Base-by-base conservation (phyloP, 64 coral and sea anemone genomes). In the Montipora cactus region DNA sequence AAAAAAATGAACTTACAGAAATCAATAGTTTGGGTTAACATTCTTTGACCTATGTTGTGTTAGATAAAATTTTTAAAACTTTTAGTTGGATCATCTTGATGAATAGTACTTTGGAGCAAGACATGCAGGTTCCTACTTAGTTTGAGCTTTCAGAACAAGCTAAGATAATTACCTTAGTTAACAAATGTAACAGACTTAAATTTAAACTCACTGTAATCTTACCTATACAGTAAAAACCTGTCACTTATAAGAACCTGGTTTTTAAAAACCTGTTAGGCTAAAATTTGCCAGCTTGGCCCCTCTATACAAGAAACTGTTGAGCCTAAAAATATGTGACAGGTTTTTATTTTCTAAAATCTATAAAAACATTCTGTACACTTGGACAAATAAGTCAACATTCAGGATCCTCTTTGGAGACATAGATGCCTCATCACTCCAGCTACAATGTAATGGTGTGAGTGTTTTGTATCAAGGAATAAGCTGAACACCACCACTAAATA, bases 121-220 rank as follows among this genome's bases (percentile, higher is more conserved):
- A 37, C 28, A 37, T 37, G 28, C 28, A 37, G 28, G 28, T 37
- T 37, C 28, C 28, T 37, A 37, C 28, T 37, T 37, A 37, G 28
- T 37, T 37, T 37, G 25, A 25, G 15, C 59, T 11, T 64, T 64
- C 1, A 64, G 59, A 15, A 71, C 20, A 71, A 22, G 67, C 67
- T 71, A 71, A 71, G 7, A 71, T 71, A 19, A 71, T 71, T 71
- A 71, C 14, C 3, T 16, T 71, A 71, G 67, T 71, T 71, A 71
- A 71, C 67, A 71, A 71, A 71, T 71, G 7, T 71, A 71, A 71
- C 67, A 71, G 67, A 71, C 67, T 71, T 71, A 19, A 71, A 15
- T 71, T 71, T 71, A 1, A 64, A 71, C 67, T 71, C 67, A 71
- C 67, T 71, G 67, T 71, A 71, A 71, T 71, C 67, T 71, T 71